Base-by-base conservation (phyloP, 2,888 invertebrate species). In the Drosophila hamatofila region DNA sequence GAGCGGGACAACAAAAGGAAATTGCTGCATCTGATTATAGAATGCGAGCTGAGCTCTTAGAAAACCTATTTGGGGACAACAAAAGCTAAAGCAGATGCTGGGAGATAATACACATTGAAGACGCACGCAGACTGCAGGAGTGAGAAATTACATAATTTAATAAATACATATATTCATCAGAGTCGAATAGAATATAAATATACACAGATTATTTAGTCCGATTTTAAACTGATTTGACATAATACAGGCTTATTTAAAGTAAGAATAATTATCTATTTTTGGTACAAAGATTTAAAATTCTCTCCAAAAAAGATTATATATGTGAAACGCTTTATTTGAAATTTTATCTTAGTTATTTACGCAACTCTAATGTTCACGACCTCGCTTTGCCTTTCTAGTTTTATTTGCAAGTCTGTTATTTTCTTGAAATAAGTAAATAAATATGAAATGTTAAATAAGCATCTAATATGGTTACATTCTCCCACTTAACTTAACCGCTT, bases 21-120 rank as follows among this genome's bases (percentile, higher is more conserved):
- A 21, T 55, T 49, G 66, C 21, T 46, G 46, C 54, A 44, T 54
- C 25, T 60, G 72, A 49, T 72, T 61, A 61, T 55, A 9, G 39
- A 39, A 33, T 54, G 44, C 48, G 51, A 62, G n/a, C 44, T 51
- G 51, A 62, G 62, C 61, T 69, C 46, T 27, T 27, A 33, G 14
- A 7, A 21, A 49, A 39, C 30, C 42, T 41, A 55, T 68, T 68
- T 35, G 48, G 37, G 23, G 48, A 18, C 18, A 21, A 41, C 23
- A 41, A 8, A 56, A 48, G 52, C 48, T 27, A 57, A 42, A 14
- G 14, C 25, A 57, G 23, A 14, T 49, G 35, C 42, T 18, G 8
- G 25, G 9, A n/a, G 39, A 41, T 23, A 27, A 60, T 33, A 54
- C 52, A 57, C 56, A 60, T 48, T n/a, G 25, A 51, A 37, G 41